phyloP scores from a whole-genome alignment of 2,797 vertebrate genomes.

The Centroberyx gerrardi region DNA sequence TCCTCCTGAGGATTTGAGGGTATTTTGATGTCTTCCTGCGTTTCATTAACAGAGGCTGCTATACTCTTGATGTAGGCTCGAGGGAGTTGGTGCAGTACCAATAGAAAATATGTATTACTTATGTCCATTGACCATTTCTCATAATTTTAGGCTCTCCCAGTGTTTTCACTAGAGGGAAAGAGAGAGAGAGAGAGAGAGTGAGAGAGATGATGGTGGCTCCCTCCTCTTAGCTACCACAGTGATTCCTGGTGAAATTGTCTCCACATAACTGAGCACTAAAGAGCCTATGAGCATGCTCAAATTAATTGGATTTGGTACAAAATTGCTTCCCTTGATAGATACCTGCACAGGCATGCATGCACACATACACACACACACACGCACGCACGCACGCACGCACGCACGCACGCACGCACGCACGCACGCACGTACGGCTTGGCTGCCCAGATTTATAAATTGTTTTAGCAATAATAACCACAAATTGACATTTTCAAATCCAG shows the following conservation, averaged over 20 bases:
- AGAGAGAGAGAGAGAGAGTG: slow-evolving; percentile 10
- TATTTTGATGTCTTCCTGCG: neutral
- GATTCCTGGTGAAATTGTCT: slow-evolving; percentile 42
- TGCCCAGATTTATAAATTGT: slow-evolving; percentile 29
- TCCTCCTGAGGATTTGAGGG: neutral
- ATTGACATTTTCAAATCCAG: slow-evolving; percentile 28
- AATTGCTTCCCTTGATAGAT: slow-evolving; percentile 53
- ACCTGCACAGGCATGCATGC: slow-evolving; percentile 8
- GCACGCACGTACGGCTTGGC: neutral
- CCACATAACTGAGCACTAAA: slow-evolving; percentile 47
- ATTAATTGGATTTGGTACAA: slow-evolving; percentile 71
- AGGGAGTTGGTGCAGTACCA: neutral
- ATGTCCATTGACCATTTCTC: slow-evolving; percentile 14
- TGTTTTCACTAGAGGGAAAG: slow-evolving; percentile 10
- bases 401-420: neutral
- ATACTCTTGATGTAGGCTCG: slow-evolving; percentile 1
- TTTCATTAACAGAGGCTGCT: slow-evolving; percentile 6
- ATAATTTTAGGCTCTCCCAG: neutral
- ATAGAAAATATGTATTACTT: slow-evolving; percentile 7
- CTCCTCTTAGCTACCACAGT: slow-evolving; percentile 28
- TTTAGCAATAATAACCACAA: slow-evolving; percentile 30
- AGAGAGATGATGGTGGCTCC: slow-evolving; percentile 5
- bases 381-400: slow-evolving; percentile 1
- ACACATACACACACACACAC: slow-evolving; percentile 4
- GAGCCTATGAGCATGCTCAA: slow-evolving; percentile 32